Evolutionary conservation across 2,113 vertebrate genomes (phyloP), one percentile per base, ranked within the genome.

Genomic region (Edolisoma coerulescens): DNA sequence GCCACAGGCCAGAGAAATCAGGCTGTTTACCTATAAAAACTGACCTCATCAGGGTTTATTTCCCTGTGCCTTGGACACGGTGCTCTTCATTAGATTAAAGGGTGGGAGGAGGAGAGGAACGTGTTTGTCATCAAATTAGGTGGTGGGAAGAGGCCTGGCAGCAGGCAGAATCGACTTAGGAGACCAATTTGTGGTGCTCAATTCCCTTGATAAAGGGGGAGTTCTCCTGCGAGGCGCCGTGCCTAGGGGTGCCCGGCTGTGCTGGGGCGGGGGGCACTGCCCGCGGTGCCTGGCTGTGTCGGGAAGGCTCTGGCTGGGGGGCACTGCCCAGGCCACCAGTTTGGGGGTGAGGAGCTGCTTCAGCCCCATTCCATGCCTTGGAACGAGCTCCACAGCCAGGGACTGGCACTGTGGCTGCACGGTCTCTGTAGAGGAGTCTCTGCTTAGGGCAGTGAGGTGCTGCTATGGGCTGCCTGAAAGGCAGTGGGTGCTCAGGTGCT

Each of bases 111-210:
- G 47, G 81, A 89, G 95, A 82, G 94, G 95, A 87, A 79, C 90
- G 92, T 96, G 94, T 96, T 94, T 91, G 47, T 97, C 94, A 96
- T 97, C 52, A 73, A 91, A 96, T 97, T 97, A 97, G 50, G 49
- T 8, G 6, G 75, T 94, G 85, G 61, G 69, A 81, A 97, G 92
- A 79, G 89, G 92, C 50, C 75, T 24, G 45, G 85, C 90, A 93
- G 67, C 81, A 9, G 77, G 74, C 92, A 94, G 65, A 79, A 91
- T 91, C 78, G 64, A 85, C 92, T 96, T 96, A 87, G 65, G 47
- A 87, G 70, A 96, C 87, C 90, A 94, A 95, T 96, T 96, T 96
- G 78, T 6, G 20, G 70, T 23, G 74, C 59, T 87, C 94, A 57
- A 49, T 93, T 87, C 59, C 75, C 82, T 82, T 93, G 95, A 95